Percentiles rank a stretch among this genome's conserved stretches.
phyloP scores from a whole-genome alignment of 1,140 invertebrate genomes.

The Acromyrmex charruanus region DNA sequence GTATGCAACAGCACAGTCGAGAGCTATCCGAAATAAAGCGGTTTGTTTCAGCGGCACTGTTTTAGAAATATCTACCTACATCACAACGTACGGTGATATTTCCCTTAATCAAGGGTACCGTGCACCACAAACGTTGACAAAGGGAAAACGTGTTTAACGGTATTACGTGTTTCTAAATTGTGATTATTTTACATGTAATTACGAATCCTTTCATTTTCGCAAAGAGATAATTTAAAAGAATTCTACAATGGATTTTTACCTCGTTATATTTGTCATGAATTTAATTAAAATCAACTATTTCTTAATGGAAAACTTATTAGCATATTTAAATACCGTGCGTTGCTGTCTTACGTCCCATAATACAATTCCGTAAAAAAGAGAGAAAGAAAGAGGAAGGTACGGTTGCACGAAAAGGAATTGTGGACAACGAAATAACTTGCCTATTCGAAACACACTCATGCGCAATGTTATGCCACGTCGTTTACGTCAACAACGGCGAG shows the following conservation, averaged over 20 bases:
- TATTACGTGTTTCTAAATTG: not conserved
- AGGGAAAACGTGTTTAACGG: constrained; percentile 6
- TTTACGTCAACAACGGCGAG: constrained; percentile 18
- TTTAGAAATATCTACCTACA: constrained; percentile 39
- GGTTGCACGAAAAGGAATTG: constrained; percentile 35
- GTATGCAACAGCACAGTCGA: constrained; percentile 33
- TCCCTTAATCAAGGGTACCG: constrained; percentile 31
- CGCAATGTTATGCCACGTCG: constrained; percentile 2
- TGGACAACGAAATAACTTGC: constrained; percentile 30
- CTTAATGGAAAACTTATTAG: not conserved
- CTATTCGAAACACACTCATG: constrained; percentile 30
- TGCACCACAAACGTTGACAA: constrained; percentile 21
- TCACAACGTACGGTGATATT: constrained; percentile 5
- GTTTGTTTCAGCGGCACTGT: constrained; percentile 41
- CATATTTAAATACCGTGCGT: not conserved
- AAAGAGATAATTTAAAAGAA: not conserved
- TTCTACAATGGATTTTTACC: not conserved
- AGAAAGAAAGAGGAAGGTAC: not conserved
- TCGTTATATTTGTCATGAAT: not conserved
- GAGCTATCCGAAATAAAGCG: constrained; percentile 52
- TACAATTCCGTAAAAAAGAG: not conserved
- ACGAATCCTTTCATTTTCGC: not conserved
- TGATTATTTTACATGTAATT: constrained; percentile 10
- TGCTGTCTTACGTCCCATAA: not conserved
- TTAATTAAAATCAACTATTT: not conserved